phyloP scores from a whole-genome alignment of 1,140 invertebrate species.

The Drosophila persimilis region DNA sequence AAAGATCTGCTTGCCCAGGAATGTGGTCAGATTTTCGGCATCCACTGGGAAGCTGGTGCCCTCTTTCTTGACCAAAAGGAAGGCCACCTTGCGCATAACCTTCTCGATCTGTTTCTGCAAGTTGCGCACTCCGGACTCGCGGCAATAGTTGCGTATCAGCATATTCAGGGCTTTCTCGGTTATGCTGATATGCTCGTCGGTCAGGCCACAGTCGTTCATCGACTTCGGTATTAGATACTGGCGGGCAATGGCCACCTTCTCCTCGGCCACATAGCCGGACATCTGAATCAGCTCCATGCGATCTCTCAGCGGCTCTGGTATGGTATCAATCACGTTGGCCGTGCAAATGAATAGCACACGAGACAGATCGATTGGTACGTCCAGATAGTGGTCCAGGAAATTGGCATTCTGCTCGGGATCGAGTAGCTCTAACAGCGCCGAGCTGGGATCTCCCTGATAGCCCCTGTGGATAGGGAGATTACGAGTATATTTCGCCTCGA shows the following conservation, averaged over 20 bases:
- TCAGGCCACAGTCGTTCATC: slow-evolving; percentile 91
- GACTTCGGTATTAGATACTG: slow-evolving; percentile 97
- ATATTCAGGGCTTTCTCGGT: slow-evolving; percentile 89
- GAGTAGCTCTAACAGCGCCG: slow-evolving; percentile 96
- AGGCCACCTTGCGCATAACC: slow-evolving; percentile 96
- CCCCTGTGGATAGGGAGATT: slow-evolving; percentile 85
- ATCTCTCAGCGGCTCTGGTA: slow-evolving; percentile 97
- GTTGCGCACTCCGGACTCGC: slow-evolving; percentile 98
- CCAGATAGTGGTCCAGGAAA: slow-evolving; percentile 99
- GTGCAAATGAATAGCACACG: slow-evolving; percentile 99
- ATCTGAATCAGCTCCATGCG: slow-evolving; percentile 99
- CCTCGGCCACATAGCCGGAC: slow-evolving; percentile 98
- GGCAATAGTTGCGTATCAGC: slow-evolving; percentile 96
- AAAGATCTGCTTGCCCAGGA: slow-evolving; percentile 98
- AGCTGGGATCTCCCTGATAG: slow-evolving; percentile 98
- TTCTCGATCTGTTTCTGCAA: slow-evolving; percentile 99
- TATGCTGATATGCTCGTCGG: slow-evolving; percentile 88
- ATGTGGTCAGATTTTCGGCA: slow-evolving; percentile 91
- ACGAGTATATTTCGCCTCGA: too few species aligned
- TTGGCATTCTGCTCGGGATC: slow-evolving; percentile 99
- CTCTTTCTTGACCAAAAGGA: slow-evolving; percentile 95
- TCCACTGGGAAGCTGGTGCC: slow-evolving; percentile 87
- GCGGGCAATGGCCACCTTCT: slow-evolving; percentile 98
- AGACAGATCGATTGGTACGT: slow-evolving; percentile 98
- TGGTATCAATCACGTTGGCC: slow-evolving; percentile 97